Evolutionary conservation across 2,888 invertebrate species (phyloP).

Genomic region (Melanostoma scalare): DNA sequence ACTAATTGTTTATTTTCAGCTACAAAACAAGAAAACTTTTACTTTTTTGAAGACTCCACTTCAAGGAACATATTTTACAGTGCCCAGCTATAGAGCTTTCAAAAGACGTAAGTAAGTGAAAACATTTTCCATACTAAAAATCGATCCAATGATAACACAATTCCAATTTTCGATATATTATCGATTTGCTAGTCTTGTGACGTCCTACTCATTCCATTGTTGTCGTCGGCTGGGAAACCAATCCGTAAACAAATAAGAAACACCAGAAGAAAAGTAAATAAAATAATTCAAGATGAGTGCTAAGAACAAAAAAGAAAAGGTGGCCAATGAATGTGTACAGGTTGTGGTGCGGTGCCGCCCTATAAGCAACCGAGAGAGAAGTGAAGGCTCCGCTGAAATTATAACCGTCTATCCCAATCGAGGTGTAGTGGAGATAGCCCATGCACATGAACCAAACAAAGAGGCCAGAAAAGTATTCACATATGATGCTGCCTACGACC

Average conservation of each 20-base stretch:
- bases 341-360: constrained; percentile 99
- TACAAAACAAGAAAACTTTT: constrained; percentile 34
- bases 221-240: constrained; percentile 54
- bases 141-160: background rate
- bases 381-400: constrained; percentile 83
- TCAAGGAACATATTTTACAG: constrained; percentile 1
- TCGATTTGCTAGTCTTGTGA: constrained; percentile 64
- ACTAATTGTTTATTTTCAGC: constrained; percentile 63
- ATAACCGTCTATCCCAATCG: constrained; percentile 93
- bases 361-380: constrained; percentile 92
- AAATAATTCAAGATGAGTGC: constrained; percentile 77
- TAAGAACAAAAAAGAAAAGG: constrained; percentile 77
- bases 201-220: constrained; percentile 29
- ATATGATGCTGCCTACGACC: constrained; percentile 98
- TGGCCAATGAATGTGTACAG: constrained; percentile 92
- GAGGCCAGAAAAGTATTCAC: constrained; percentile 96
- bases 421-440: constrained; percentile 94
- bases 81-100: constrained; percentile 47
- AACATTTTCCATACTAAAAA: background rate
- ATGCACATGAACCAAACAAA: constrained; percentile 85
- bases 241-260: constrained; percentile 25
- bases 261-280: background rate
- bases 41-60: constrained; percentile 41
- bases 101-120: constrained; percentile 58
- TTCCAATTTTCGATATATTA: constrained; percentile 40